phyloP scores from a whole-genome alignment of 2,797 vertebrate genomes.

The Chlorospingus flavigularis region DNA sequence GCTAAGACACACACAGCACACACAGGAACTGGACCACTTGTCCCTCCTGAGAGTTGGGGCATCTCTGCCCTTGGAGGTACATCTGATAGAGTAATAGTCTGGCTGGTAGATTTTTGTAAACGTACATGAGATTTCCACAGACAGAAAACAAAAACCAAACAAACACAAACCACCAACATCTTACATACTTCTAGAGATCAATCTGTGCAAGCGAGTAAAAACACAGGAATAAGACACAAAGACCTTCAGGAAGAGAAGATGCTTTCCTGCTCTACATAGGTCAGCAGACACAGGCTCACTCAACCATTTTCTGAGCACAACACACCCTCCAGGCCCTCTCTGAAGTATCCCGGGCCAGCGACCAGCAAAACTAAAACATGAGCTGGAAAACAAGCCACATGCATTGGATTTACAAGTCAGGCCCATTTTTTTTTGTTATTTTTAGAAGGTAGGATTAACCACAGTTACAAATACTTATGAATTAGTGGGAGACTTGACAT shows the following conservation, averaged over 20 bases:
- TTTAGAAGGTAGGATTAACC: not conserved
- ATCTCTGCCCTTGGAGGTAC: not conserved
- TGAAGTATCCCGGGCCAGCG: not conserved
- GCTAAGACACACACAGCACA: not conserved
- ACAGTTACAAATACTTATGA: not conserved
- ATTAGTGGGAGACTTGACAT: not conserved
- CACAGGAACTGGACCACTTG: not conserved
- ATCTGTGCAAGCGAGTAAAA: not conserved
- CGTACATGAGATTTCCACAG: not conserved
- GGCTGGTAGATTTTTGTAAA: not conserved
- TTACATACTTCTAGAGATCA: not conserved
- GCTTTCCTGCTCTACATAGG: not conserved
- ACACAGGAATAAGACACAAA: not conserved
- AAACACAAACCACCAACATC: not conserved
- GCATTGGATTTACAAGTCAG: not conserved
- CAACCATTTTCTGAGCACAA: not conserved
- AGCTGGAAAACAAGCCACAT: not conserved
- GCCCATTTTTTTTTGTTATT: not conserved
- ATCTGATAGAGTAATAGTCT: not conserved
- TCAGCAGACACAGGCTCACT: not conserved
- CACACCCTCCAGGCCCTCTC: fast-evolving
- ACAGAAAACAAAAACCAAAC: not conserved
- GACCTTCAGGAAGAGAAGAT: not conserved
- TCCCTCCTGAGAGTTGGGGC: not conserved
- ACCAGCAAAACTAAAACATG: not conserved